Evolutionary conservation across 2,797 vertebrate genomes (phyloP).

Genomic region (Peromyscus melanophrys): DNA sequence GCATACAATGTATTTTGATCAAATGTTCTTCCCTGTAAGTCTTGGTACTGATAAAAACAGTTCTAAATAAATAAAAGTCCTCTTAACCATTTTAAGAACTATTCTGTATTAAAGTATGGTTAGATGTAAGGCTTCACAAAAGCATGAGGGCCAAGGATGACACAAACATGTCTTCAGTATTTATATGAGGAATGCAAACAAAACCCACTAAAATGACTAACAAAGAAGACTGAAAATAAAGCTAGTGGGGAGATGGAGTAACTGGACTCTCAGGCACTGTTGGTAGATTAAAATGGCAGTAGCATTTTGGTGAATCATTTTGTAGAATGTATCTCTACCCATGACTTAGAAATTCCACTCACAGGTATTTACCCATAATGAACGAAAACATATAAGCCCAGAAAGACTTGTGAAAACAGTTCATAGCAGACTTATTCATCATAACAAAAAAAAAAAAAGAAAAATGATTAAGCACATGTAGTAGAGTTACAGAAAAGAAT

Average conservation of each 20-base stretch:
- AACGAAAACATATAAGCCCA: slow-evolving; percentile 7
- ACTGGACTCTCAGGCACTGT: neutral
- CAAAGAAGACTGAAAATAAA: neutral
- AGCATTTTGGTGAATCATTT: neutral
- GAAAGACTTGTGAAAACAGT: slow-evolving; percentile 7
- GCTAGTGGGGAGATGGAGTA: neutral
- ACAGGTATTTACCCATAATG: neutral
- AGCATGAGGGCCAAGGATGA: neutral
- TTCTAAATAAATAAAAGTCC: slow-evolving; percentile 45
- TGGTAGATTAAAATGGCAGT: neutral
- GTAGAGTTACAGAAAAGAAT: slow-evolving; percentile 10
- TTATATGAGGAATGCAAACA: slow-evolving; percentile 5
- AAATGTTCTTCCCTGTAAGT: neutral
- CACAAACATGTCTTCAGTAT: slow-evolving; percentile 27
- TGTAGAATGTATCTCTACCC: neutral
- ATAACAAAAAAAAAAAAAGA: neutral
- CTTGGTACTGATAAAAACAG: neutral
- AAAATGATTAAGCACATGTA: neutral
- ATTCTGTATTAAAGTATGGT: neutral
- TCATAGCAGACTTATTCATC: neutral
- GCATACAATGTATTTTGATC: neutral
- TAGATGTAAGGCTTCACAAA: neutral
- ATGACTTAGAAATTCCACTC: slow-evolving; percentile 24
- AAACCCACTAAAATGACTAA: neutral
- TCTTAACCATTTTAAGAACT: neutral